A percentile compares a stretch with the other conserved stretches of the same genome.
phyloP scores from a whole-genome alignment of 2,888 invertebrate species.

The Watsonalla cultraria region DNA sequence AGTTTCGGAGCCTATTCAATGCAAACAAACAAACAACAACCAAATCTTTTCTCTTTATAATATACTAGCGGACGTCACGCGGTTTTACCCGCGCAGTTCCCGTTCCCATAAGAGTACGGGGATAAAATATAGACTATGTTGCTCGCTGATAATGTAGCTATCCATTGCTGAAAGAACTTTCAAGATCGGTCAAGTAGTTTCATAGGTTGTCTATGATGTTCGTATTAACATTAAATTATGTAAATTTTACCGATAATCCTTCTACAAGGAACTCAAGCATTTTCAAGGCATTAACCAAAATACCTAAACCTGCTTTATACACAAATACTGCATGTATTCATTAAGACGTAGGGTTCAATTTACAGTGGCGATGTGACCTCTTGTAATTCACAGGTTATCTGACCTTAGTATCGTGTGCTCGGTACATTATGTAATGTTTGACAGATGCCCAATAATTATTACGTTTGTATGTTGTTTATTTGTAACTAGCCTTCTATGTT shows the following conservation, averaged over 20 bases:
- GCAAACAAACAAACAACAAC: too few relatives aligned
- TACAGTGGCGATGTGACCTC: slow-evolving; percentile 2
- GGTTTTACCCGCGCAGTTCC: too few relatives aligned
- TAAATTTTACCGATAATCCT: slow-evolving; percentile 13
- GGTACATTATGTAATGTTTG: slow-evolving; percentile 43
- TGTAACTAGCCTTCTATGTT: not conserved
- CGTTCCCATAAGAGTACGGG: too few relatives aligned
- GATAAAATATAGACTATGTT: too few relatives aligned
- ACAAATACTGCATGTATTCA: not conserved
- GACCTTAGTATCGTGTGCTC: not conserved
- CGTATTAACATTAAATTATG: slow-evolving; percentile 2
- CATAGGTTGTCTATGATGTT: too few relatives aligned
- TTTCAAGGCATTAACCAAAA: slow-evolving; percentile 13
- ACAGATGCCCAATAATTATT: slow-evolving; percentile 18
- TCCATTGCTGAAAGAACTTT: too few relatives aligned
- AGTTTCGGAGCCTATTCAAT: too few relatives aligned
- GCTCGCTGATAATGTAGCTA: too few relatives aligned
- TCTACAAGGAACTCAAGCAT: slow-evolving; percentile 20
- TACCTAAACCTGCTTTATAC: slow-evolving; percentile 5
- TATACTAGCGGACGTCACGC: too few relatives aligned
- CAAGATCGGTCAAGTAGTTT: too few relatives aligned
- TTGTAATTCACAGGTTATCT: not conserved
- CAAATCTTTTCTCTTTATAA: too few relatives aligned
- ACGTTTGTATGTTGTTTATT: not conserved
- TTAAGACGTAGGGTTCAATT: not conserved